phyloP scores from a whole-genome alignment of 1,140 invertebrate genomes.

The Delia radicum region DNA sequence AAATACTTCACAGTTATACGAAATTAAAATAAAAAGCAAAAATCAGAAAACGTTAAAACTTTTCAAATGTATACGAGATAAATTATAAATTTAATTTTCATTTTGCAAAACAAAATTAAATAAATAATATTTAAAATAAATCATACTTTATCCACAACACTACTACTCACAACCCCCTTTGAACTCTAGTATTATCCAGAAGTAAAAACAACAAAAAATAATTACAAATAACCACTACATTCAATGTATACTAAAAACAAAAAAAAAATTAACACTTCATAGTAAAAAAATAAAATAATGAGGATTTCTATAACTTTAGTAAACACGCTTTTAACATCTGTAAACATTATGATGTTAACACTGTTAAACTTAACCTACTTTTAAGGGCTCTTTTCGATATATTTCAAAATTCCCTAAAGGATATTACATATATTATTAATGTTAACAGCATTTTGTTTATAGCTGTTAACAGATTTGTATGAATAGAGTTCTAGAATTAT shows the following conservation, averaged over 20 bases:
- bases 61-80: constrained; percentile 29
- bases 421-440: too few relatives aligned
- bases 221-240: background rate
- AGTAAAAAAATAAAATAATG: too few relatives aligned
- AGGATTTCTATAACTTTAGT: background rate
- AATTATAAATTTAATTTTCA: constrained; percentile 25
- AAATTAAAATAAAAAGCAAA: background rate
- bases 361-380: too few relatives aligned
- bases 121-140: background rate
- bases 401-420: too few relatives aligned
- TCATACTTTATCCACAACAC: background rate
- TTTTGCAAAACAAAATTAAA: constrained; percentile 10
- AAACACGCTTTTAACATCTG: too few relatives aligned
- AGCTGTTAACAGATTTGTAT: too few relatives aligned
- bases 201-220: background rate
- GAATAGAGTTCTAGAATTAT: too few relatives aligned
- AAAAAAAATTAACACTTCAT: too few relatives aligned
- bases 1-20: constrained; percentile 1
- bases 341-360: too few relatives aligned
- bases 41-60: constrained; percentile 19
- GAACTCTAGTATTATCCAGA: background rate
- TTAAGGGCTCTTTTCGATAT: too few relatives aligned
- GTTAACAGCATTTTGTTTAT: too few relatives aligned
- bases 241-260: background rate
- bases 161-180: background rate